phyloP scores from a whole-genome alignment of 2,888 invertebrate genomes.

The Hanleya hanleyi region DNA sequence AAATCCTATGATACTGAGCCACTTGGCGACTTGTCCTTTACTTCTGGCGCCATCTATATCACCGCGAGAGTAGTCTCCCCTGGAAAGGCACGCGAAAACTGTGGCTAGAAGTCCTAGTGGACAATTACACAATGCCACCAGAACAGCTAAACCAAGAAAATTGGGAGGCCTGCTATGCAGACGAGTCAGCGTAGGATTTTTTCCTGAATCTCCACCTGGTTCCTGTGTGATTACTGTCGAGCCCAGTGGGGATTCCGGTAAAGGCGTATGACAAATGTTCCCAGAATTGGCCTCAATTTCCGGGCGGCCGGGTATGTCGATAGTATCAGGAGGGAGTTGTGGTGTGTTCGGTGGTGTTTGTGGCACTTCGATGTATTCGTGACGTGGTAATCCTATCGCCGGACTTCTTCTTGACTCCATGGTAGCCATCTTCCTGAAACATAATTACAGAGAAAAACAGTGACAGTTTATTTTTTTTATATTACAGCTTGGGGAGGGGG shows the following conservation, averaged over 20 bases:
- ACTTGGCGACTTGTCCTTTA: constrained; percentile 8
- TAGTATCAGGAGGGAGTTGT: neutral
- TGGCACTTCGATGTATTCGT: too few species aligned
- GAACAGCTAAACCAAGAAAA: neutral
- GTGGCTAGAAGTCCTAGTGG: neutral
- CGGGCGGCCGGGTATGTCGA: too few species aligned
- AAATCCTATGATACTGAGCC: constrained; percentile 1
- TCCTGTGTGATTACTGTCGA: neutral
- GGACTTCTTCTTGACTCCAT: too few species aligned
- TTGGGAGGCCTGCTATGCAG: neutral
- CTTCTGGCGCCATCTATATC: constrained; percentile 4
- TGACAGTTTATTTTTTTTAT: too few species aligned
- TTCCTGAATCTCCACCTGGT: neutral
- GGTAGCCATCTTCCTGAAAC: too few species aligned
- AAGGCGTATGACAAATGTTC: neutral
- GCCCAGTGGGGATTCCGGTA: neutral
- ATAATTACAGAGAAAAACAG: too few species aligned
- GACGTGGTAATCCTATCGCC: too few species aligned
- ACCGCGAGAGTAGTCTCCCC: neutral
- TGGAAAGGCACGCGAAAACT: neutral
- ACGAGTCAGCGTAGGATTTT: neutral
- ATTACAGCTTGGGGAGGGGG: too few species aligned
- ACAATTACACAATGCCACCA: constrained; percentile 9
- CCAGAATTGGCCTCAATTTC: neutral
- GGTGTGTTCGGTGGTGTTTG: neutral